Conservation (phyloP, 1,140 invertebrate species). For the Wiebesia pumilae region DNA sequence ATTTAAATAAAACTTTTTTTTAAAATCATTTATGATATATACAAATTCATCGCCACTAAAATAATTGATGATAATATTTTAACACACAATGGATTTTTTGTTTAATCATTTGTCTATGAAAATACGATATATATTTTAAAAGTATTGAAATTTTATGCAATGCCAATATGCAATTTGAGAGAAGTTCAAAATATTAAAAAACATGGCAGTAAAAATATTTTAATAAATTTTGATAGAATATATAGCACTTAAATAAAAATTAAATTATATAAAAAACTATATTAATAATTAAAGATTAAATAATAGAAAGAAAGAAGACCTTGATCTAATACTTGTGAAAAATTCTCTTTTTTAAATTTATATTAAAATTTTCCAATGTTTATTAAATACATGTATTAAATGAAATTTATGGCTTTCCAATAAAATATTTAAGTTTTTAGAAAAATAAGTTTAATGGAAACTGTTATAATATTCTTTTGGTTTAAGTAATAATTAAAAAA, state of each 20-base stretch:
- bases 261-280: not conserved
- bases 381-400: no score
- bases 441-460: no score
- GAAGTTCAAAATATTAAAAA: no score
- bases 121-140: constrained; percentile 1
- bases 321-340: not conserved
- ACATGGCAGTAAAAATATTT: constrained; percentile 57
- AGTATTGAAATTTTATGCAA: constrained; percentile 21
- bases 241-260: not conserved
- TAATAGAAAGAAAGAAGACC: not conserved
- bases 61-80: constrained; percentile 4
- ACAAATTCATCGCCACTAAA: constrained; percentile 12
- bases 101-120: not conserved
- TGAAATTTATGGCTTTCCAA: no score
- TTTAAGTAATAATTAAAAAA: not conserved
- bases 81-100: not conserved
- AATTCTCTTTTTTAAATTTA: not conserved
- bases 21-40: constrained; percentile 25
- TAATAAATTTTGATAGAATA: constrained; percentile 49
- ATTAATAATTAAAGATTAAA: not conserved
- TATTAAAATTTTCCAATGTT: not conserved
- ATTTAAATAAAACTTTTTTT: constrained; percentile 29
- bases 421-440: no score
- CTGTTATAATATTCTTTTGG: not conserved
- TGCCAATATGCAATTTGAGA: not conserved